Percentiles rank a stretch among this genome's conserved stretches.
Evolutionary conservation across 2,888 invertebrate genomes (phyloP).

Genomic region (Cephus nigrinus): DNA sequence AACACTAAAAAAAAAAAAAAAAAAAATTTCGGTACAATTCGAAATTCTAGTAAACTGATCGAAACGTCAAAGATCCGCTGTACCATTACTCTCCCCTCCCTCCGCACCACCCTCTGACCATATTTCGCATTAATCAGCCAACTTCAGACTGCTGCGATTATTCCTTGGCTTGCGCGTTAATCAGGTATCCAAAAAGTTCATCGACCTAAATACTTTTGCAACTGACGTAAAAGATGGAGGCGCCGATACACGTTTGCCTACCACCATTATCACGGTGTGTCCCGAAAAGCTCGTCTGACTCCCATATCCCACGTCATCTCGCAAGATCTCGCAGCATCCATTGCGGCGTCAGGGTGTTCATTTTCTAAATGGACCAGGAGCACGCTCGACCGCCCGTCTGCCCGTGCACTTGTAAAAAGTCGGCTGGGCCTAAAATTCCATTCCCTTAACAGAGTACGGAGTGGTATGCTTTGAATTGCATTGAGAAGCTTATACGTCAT

Average conservation of each 20-base stretch:
- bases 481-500: slow-evolving; percentile 11
- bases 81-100: too few species aligned
- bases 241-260: not conserved
- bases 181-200: not conserved
- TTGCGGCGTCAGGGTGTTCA: slow-evolving; percentile 31
- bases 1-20: not conserved
- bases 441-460: slow-evolving; percentile 10
- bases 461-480: slow-evolving; percentile 18
- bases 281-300: not conserved
- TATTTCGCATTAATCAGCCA: too few species aligned
- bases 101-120: too few species aligned
- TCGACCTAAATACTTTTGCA: not conserved
- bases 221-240: not conserved
- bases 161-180: not conserved
- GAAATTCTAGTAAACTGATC: not conserved
- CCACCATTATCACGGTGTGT: not conserved
- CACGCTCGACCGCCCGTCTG: slow-evolving; percentile 14
- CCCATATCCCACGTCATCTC: not conserved
- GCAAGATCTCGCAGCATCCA: not conserved
- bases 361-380: slow-evolving; percentile 54
- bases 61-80: too few species aligned
- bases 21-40: not conserved
- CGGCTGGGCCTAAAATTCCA: slow-evolving; percentile 4
- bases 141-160: not conserved
- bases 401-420: not conserved